phyloP scores from a whole-genome alignment of 2,113 vertebrate genomes.

The Oncorhynchus clarkii region DNA sequence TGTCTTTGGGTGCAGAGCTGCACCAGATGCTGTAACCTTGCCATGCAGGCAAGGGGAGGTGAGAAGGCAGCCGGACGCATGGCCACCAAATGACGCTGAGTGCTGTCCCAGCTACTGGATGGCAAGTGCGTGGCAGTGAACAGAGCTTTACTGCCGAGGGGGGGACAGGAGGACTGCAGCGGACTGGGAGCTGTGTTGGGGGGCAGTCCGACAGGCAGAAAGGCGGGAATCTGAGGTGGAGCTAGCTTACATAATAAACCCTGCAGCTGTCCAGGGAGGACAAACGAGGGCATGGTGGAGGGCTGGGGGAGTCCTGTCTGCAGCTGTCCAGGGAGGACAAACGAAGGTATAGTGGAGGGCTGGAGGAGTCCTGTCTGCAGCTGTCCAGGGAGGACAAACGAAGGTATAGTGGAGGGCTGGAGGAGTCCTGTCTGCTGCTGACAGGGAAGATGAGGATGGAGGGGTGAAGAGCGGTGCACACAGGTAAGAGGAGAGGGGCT shows the following conservation, averaged over 20 bases:
- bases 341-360: too few species aligned
- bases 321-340: too few species aligned
- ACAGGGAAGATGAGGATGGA: slow-evolving; percentile 57
- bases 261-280: slow-evolving; percentile 82
- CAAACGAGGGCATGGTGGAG: slow-evolving; percentile 74
- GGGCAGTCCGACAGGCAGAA: slow-evolving; percentile 85
- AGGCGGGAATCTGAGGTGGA: slow-evolving; percentile 89
- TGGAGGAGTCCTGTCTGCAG: slow-evolving; percentile 34
- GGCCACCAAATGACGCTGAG: slow-evolving; percentile 82
- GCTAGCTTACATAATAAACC: slow-evolving; percentile 93
- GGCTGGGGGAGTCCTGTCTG: slow-evolving; percentile 61
- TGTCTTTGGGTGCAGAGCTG: slow-evolving; percentile 91
- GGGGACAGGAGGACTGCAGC: slow-evolving; percentile 83
- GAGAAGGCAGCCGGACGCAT: slow-evolving; percentile 90
- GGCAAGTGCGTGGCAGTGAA: slow-evolving; percentile 70
- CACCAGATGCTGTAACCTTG: slow-evolving; percentile 92
- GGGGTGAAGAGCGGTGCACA: slow-evolving; percentile 58
- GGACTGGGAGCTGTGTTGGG: slow-evolving; percentile 80
- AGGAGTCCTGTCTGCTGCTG: slow-evolving; percentile 49
- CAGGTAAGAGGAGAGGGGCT: slow-evolving; percentile 81
- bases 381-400: slow-evolving; percentile 24
- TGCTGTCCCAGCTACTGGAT: slow-evolving; percentile 50
- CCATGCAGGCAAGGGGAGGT: slow-evolving; percentile 86
- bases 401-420: too few species aligned
- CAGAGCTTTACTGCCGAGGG: slow-evolving; percentile 83